These are phyloP conservation scores for Sylvicola cinctus DNA, from an alignment of 2,888 invertebrate species.

Conservation along the genomic window DNA sequence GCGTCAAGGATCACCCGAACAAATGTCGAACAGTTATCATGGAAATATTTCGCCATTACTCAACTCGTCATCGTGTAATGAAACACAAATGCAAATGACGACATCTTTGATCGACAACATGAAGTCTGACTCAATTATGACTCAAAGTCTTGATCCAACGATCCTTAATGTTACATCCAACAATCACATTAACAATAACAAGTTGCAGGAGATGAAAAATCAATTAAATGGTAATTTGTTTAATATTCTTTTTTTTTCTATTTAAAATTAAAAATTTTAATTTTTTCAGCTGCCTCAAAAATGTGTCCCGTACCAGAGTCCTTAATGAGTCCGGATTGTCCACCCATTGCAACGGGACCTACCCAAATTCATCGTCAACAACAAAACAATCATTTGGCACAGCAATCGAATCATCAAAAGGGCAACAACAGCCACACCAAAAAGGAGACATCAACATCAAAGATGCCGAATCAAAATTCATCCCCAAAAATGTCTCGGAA, in stretches of 20 bases:
- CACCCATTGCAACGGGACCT: constrained; percentile 19
- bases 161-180: constrained; percentile 16
- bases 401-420: constrained; percentile 8
- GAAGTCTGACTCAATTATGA: constrained; percentile 28
- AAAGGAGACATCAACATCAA: constrained; percentile 5
- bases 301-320: constrained; percentile 77
- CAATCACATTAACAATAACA: constrained; percentile 8
- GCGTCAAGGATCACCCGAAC: constrained; percentile 43
- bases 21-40: constrained; percentile 53
- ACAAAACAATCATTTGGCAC: constrained; percentile 2
- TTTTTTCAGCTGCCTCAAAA: constrained; percentile 52
- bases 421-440: constrained; percentile 21
- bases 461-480: constrained; percentile 14
- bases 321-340: constrained; percentile 58
- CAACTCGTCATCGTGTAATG: constrained; percentile 13
- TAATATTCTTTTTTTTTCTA: too few relatives aligned
- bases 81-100: constrained; percentile 22
- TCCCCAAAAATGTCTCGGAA: constrained; percentile 21
- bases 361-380: constrained; percentile 6
- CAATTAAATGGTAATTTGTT: background rate
- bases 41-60: constrained; percentile 20
- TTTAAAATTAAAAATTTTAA: background rate
- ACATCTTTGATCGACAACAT: constrained; percentile 26
- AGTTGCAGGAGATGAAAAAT: background rate
- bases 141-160: constrained; percentile 40